Percentiles rank a stretch among this genome's conserved stretches.
Conservation (phyloP, 1,140 invertebrate species). For the Campoletis sonorensis region DNA sequence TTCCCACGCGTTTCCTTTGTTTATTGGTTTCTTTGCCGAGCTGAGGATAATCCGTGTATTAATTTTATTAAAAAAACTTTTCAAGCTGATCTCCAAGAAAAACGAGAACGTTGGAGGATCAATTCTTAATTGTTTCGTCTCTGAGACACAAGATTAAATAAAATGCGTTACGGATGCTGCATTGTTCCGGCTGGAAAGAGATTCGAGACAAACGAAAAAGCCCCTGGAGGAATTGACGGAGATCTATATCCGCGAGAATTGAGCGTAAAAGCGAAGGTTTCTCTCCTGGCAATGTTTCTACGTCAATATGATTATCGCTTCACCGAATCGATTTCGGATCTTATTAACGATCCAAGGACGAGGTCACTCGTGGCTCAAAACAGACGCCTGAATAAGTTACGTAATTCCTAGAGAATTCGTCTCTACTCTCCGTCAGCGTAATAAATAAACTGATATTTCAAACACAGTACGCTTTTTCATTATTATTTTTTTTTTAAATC, state of each 20-base stretch:
- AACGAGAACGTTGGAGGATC: not conserved
- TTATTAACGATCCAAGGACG: conserved; percentile 11
- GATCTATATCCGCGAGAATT: not conserved
- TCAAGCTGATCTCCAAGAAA: not conserved
- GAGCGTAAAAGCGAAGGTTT: conserved; percentile 4
- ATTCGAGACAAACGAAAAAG: not conserved
- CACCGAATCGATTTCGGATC: not conserved
- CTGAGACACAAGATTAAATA: not conserved
- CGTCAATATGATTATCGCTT: conserved; percentile 11
- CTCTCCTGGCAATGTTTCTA: conserved; percentile 1
- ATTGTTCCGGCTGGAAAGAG: not conserved
- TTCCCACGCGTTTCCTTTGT: conserved; percentile 6
- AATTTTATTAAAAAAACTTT: too few relatives aligned
- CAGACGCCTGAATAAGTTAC: not conserved
- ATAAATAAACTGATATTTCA: not conserved
- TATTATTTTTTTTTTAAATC: too few relatives aligned
- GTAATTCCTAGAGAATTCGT: not conserved
- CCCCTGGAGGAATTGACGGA: not conserved
- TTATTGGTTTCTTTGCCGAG: not conserved
- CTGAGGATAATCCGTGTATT: too few relatives aligned
- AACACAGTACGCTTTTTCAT: not conserved
- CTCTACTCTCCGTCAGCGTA: not conserved
- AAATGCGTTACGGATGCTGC: not conserved
- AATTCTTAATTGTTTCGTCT: not conserved
- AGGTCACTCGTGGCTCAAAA: not conserved